These are phyloP conservation scores for Thecocarcelia acutangulata DNA, from an alignment of 2,888 invertebrate genomes.

Conservation along the genomic window DNA sequence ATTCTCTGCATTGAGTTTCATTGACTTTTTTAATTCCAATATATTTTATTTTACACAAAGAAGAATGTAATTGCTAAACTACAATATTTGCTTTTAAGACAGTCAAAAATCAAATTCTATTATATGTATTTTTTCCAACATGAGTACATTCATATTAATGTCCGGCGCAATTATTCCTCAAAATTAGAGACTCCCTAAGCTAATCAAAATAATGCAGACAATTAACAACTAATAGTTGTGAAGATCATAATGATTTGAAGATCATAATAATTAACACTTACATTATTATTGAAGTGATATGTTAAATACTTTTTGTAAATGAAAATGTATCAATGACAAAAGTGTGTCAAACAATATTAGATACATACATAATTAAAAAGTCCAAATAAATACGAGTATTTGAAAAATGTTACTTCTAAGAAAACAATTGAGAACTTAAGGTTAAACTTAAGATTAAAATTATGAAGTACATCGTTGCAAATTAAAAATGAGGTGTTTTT, in stretches of 20 bases:
- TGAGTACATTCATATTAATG: constrained; percentile 8
- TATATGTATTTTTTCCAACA: no score
- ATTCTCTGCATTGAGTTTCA: no score
- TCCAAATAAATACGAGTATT: not conserved
- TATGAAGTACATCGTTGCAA: no score
- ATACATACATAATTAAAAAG: not conserved
- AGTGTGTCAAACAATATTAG: not conserved
- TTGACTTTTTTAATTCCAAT: no score
- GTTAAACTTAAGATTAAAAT: no score
- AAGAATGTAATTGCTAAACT: no score
- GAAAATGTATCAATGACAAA: not conserved
- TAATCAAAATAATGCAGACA: constrained; percentile 11
- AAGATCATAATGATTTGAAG: constrained; percentile 58
- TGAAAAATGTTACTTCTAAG: no score
- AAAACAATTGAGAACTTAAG: no score
- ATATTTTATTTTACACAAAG: not conserved
- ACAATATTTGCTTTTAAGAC: not conserved
- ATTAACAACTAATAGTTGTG: constrained; percentile 38
- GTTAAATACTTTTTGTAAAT: not conserved
- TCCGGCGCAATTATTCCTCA: not conserved
- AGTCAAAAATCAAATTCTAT: not conserved
- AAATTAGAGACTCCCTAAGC: not conserved
- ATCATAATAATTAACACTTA: constrained; percentile 49
- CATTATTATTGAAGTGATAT: not conserved
- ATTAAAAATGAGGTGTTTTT: no score